Percentiles rank a stretch among this genome's conserved stretches.
phyloP scores from a whole-genome alignment of 2,888 invertebrate species.

The Aspidiotus destructor region DNA sequence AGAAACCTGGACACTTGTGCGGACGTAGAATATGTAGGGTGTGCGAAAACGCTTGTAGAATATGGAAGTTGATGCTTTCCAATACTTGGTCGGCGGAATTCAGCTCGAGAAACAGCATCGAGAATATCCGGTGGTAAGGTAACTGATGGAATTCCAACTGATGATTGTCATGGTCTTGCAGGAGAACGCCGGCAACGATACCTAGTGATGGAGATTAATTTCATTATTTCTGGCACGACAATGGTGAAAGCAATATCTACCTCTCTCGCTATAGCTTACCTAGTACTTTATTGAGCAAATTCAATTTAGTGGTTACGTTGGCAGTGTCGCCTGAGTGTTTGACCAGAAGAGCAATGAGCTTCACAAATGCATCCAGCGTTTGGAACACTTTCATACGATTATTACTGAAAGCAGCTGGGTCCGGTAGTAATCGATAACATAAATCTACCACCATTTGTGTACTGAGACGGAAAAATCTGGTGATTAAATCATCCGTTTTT shows the following conservation, averaged over 20 bases:
- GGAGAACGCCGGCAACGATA: conserved; percentile 86
- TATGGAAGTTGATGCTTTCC: conserved; percentile 87
- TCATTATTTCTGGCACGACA: neutral
- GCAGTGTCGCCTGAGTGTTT: conserved; percentile 84
- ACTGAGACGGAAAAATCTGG: conserved; percentile 90
- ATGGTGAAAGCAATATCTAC: neutral
- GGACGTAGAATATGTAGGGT: conserved; percentile 89
- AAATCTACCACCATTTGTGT: conserved; percentile 94
- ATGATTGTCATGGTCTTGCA: conserved; percentile 92
- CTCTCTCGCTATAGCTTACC: conserved; percentile 40
- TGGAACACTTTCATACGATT: conserved; percentile 87
- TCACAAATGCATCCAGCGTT: conserved; percentile 89
- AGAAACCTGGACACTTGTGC: conserved; percentile 87
- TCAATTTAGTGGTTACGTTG: conserved; percentile 92
- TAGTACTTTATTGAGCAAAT: conserved; percentile 86
- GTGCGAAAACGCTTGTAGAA: conserved; percentile 91
- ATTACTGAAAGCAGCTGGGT: conserved; percentile 48
- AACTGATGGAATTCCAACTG: conserved; percentile 88
- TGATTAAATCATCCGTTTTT: conserved; percentile 94
- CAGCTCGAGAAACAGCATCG: conserved; percentile 92
- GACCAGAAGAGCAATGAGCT: conserved; percentile 86
- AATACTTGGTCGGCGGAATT: conserved; percentile 87
- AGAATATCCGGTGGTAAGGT: conserved; percentile 92
- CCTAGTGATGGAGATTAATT: conserved; percentile 49
- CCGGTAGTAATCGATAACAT: conserved; percentile 73